Base-by-base conservation (phyloP, 2,797 vertebrate genomes). In the Enteromius unitaeniatus region DNA sequence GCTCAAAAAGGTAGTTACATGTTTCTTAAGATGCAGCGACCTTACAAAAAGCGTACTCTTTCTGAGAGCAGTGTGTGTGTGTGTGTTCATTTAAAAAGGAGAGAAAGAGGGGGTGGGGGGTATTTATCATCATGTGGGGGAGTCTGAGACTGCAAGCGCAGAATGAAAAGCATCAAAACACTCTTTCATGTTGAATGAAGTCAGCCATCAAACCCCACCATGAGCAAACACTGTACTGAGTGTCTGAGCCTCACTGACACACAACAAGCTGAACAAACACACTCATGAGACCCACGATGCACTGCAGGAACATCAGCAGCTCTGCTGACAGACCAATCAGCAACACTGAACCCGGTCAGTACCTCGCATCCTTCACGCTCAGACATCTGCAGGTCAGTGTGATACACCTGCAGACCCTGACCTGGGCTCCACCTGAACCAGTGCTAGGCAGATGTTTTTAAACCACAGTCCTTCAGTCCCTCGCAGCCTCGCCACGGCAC, bases 141-240 rank as follows among this genome's bases (percentile, higher is more conserved):
- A n/a, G 72, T 55, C 31, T 14, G 47, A 53, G 49, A 14, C 69
- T 3, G 15, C 47, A 37, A 37, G 49, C 23, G 72, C 37, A 55
- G 49, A 55, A 2, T 75, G 51, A 75, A 55, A 67, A 79, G 37
- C 45, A 79, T 79, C 42, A 65, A 67, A 79, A 67, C 64, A 10
- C 19, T 65, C 58, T 75, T 75, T 82, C 31, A 74, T 74, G 65
- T 58, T 28, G 19, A n/a, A 70, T 49, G 69, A 23, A 53, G 62
- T 21, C 15, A 14, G 17, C 14, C 13, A 3, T 62, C 34, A 53
- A 74, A 67, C 60, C 60, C n/a, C 45, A 75, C 72, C 62, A 83
- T 55, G 60, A 40, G 73, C 81, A 83, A 76, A 68, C 72, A 65
- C 55, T 47, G 34, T 1, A 21, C 62, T 34, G 28, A 21, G 4